Conservation (phyloP, 2,797 vertebrate genomes). For the Anas capensis region DNA sequence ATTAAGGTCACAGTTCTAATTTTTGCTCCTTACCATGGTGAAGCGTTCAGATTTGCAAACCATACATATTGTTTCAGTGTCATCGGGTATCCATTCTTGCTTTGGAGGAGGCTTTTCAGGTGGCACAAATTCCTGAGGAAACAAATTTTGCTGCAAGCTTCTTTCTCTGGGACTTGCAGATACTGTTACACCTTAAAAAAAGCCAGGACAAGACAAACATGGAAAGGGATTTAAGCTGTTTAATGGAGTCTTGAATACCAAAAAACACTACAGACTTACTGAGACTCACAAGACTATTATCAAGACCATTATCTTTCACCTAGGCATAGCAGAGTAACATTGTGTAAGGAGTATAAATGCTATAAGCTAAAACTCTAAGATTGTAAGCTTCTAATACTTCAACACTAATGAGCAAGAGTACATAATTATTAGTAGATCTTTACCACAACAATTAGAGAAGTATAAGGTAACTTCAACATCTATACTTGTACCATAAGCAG, state of each 20-base stretch:
- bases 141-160: conserved; percentile 76
- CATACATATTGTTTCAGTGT: conserved; percentile 89
- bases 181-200: conserved; percentile 78
- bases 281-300: neutral
- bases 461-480: neutral
- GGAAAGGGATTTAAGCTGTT: neutral
- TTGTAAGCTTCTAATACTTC: neutral
- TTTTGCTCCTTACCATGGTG: conserved; percentile 90
- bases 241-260: neutral
- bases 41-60: conserved; percentile 92
- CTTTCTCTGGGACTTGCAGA: conserved; percentile 79
- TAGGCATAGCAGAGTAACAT: neutral
- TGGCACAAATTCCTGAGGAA: conserved; percentile 87
- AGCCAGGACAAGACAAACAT: neutral
- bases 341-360: neutral
- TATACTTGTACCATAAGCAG: neutral
- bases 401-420: neutral
- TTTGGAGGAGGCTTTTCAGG: conserved; percentile 89
- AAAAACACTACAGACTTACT: neutral
- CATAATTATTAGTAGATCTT: neutral
- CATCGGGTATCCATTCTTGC: conserved; percentile 95
- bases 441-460: neutral
- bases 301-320: neutral
- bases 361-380: neutral
- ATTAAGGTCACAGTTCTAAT: neutral